A percentile compares a stretch with the other conserved stretches of the same genome.
These are phyloP conservation scores for Conistra vaccinii DNA, from an alignment of 2,888 invertebrate species.

Conservation along the genomic window DNA sequence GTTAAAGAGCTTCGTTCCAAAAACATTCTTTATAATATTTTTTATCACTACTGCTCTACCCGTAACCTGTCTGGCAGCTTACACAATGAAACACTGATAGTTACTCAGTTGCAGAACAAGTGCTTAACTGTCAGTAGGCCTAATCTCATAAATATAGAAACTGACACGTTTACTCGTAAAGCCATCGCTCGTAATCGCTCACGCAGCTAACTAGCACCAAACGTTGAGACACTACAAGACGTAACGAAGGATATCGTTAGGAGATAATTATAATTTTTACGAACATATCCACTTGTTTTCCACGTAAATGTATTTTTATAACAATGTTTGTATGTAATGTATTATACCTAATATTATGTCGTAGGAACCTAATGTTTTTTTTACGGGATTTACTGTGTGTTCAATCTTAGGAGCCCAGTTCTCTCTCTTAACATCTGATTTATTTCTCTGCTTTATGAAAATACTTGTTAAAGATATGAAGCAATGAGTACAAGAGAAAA, in stretches of 20 bases:
- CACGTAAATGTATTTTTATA: slow-evolving; percentile 43
- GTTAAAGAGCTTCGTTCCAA: too few species aligned
- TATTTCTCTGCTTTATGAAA: not conserved
- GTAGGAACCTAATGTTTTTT: not conserved
- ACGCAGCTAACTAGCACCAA: slow-evolving; percentile 41
- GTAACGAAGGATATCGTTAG: slow-evolving; percentile 59
- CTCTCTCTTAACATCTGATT: not conserved
- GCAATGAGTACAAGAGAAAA: not conserved
- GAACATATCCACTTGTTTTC: slow-evolving; percentile 46
- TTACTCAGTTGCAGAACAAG: not conserved
- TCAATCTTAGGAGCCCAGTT: not conserved
- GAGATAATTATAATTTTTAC: slow-evolving; percentile 67
- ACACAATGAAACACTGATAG: not conserved
- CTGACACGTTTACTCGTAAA: too few species aligned
- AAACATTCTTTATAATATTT: not conserved
- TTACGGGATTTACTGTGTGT: not conserved
- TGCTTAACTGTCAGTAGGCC: too few species aligned
- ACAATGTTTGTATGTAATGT: slow-evolving; percentile 2
- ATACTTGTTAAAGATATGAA: slow-evolving; percentile 28
- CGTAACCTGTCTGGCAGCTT: not conserved
- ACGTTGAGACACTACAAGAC: slow-evolving; percentile 38
- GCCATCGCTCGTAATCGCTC: not conserved
- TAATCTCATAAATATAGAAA: not conserved
- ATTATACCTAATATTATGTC: not conserved
- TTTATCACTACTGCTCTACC: not conserved